Conservation (phyloP, 2,113 vertebrate genomes). For the Melospiza georgiana region DNA sequence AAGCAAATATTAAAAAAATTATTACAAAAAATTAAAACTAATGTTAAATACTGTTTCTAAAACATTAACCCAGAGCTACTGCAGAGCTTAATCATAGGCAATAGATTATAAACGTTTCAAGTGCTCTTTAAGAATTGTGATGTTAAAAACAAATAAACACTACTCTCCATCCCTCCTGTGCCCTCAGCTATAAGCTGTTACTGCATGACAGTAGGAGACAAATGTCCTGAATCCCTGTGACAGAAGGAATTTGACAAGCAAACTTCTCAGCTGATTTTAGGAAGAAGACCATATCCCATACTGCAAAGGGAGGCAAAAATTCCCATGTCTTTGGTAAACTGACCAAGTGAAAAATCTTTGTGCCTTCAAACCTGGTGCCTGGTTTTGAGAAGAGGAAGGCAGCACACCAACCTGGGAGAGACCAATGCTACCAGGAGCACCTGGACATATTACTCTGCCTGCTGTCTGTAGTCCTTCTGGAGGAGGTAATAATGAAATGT, state of each 20-base stretch:
- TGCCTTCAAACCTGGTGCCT: not conserved
- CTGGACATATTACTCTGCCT: not conserved
- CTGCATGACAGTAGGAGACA: not conserved
- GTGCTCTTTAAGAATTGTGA: not conserved
- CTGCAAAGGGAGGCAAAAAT: not conserved
- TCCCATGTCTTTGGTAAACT: not conserved
- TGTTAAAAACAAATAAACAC: not conserved
- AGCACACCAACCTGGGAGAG: not conserved
- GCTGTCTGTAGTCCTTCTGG: not conserved
- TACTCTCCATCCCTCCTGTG: fast-evolving
- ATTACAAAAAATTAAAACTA: not conserved
- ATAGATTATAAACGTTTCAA: not conserved
- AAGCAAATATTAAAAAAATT: not conserved
- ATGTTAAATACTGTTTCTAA: not conserved
- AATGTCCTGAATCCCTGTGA: not conserved
- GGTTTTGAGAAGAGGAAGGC: not conserved
- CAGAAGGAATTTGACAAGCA: not conserved
- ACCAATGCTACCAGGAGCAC: not conserved
- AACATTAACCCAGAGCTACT: not conserved
- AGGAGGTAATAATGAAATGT: not conserved
- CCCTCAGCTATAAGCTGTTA: not conserved
- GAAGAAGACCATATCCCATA: not conserved
- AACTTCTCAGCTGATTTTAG: not conserved
- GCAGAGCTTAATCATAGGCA: not conserved
- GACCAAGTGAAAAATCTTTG: not conserved